Evolutionary conservation across 2,113 vertebrate genomes (phyloP).

Genomic region (Xiphias gladius): DNA sequence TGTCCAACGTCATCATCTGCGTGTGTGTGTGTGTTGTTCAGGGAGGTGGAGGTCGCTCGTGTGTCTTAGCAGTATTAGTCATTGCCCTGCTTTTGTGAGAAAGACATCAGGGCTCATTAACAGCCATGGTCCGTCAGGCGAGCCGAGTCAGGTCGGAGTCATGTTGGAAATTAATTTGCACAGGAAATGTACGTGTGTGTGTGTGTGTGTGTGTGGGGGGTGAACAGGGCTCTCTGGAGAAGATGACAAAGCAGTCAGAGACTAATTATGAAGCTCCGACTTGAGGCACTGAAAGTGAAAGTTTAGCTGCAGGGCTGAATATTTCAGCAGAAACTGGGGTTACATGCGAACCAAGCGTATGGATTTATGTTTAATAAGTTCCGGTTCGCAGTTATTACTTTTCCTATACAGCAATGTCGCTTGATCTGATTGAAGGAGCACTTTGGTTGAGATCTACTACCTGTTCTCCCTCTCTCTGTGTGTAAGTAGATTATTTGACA

Average conservation of each 20-base stretch:
- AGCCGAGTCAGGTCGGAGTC: constrained; percentile 67
- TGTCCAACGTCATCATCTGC: not conserved
- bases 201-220: not conserved
- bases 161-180: constrained; percentile 72
- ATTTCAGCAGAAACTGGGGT: not conserved
- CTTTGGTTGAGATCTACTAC: not conserved
- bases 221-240: constrained; percentile 29
- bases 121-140: constrained; percentile 59
- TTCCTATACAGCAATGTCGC: not conserved
- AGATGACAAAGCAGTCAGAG: constrained; percentile 29
- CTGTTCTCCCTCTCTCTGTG: not conserved
- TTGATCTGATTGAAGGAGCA: not conserved
- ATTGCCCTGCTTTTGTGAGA: constrained; percentile 35
- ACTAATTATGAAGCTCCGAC: constrained; percentile 46
- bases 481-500: too few species aligned
- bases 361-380: constrained; percentile 1
- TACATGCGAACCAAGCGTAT: not conserved
- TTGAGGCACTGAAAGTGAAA: not conserved
- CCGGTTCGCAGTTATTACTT: not conserved
- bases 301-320: constrained; percentile 25
- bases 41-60: constrained; percentile 10
- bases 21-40: not conserved
- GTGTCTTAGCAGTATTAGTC: constrained; percentile 36
- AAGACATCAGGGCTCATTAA: constrained; percentile 67
- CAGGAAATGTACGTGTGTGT: constrained; percentile 31